Percentiles rank a stretch among this genome's conserved stretches.
Conservation (phyloP, 1,140 invertebrate genomes). For the Pygmarrhopalites habei region DNA sequence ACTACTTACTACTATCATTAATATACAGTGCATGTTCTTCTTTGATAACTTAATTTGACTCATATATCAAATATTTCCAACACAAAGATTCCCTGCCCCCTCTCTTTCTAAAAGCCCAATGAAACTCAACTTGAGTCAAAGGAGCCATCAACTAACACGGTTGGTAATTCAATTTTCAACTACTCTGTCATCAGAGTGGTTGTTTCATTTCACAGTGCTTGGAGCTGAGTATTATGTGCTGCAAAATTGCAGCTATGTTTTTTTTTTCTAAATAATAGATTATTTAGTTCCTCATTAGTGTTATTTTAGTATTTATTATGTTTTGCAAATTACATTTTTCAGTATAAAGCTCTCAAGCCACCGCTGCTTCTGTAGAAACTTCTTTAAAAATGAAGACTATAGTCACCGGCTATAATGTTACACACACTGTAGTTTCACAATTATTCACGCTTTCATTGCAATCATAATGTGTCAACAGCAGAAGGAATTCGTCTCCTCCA, state of each 20-base stretch:
- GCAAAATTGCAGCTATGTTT: not conserved
- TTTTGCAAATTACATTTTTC: not conserved
- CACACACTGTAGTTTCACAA: no score
- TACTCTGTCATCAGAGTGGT: conserved; percentile 14
- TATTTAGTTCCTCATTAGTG: no score
- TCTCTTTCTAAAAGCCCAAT: conserved; percentile 34
- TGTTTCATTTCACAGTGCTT: not conserved
- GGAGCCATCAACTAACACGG: conserved; percentile 39
- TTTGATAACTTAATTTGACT: not conserved
- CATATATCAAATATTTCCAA: conserved; percentile 16
- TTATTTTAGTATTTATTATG: no score
- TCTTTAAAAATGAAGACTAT: no score
- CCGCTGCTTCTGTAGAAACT: no score
- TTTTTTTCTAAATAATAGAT: no score
- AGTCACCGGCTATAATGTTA: no score
- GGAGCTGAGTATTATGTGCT: not conserved
- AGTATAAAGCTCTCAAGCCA: no score
- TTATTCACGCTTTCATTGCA: conserved; percentile 6
- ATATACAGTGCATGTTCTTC: not conserved
- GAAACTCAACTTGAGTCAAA: conserved; percentile 33
- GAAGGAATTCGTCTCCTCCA: not conserved
- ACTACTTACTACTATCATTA: not conserved
- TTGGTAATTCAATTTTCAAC: conserved; percentile 21
- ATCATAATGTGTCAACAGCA: not conserved
- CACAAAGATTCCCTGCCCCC: conserved; percentile 20